Percentiles rank a stretch among this genome's conserved stretches.
Conservation (phyloP, 2,888 invertebrate species). For the Caenorhabditis sp. region DNA sequence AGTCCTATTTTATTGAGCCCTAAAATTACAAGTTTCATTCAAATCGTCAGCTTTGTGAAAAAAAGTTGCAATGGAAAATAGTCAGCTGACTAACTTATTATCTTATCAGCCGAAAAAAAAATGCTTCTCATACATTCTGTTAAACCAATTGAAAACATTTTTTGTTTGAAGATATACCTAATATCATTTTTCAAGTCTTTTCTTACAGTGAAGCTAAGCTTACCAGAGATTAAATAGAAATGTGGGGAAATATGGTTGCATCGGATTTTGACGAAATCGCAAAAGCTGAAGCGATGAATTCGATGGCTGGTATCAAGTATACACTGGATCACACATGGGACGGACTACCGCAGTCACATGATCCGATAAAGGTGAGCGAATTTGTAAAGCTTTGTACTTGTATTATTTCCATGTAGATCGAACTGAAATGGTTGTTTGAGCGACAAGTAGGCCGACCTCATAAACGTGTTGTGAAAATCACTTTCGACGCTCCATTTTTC, state of each 20-base stretch:
- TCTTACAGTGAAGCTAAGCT: neutral
- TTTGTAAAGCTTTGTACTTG: neutral
- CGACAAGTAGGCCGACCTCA: constrained; percentile 62
- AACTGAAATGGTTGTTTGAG: constrained; percentile 68
- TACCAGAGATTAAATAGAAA: neutral
- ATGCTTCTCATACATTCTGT: neutral
- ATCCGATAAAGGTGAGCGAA: constrained; percentile 52
- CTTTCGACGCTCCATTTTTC: constrained; percentile 64
- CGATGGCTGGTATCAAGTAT: constrained; percentile 54
- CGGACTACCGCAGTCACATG: constrained; percentile 62
- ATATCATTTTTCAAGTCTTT: neutral
- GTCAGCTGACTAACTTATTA: neutral
- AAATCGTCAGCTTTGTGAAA: too few species aligned
- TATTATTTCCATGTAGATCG: constrained; percentile 27
- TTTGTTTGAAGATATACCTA: too few species aligned
- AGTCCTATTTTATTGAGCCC: too few species aligned
- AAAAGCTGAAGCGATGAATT: constrained; percentile 40
- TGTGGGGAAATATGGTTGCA: neutral
- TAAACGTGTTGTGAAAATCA: constrained; percentile 63
- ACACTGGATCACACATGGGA: constrained; percentile 67
- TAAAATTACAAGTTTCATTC: too few species aligned
- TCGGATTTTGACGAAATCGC: constrained; percentile 36
- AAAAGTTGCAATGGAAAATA: too few species aligned
- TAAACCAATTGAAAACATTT: too few species aligned
- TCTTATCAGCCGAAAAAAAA: neutral